Evolutionary conservation across 1,140 invertebrate species (phyloP), one percentile per base, ranked within the genome.

Genomic region (Theocolax elegans): DNA sequence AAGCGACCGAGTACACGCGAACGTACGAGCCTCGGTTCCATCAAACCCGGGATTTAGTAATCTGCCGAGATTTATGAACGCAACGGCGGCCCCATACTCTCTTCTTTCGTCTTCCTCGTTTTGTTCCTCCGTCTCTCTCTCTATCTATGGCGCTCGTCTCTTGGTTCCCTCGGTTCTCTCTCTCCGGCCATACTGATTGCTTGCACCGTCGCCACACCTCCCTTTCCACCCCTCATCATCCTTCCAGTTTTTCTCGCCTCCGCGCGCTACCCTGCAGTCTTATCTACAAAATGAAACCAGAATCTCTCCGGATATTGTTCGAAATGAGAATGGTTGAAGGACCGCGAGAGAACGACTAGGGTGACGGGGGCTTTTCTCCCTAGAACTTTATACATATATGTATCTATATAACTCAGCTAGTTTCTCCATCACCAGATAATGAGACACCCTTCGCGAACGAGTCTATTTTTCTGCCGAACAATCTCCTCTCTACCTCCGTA

Each of bases 1-100:
- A n/a, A 56, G 62, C 64, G 64, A 63, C 60, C 66, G 68, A 44
- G 70, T 48, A 67, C 67, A 54, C 44, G 25, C 35, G 44, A 31
- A 73, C 68, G 71, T 71, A 75, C 72, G 72, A 68, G 73, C 71
- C 64, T 62, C 42, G 51, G 71, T 54, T 21, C 44, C 62, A 74
- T 73, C 84, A 85, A 85, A 85, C 80, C 81, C 76, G 81, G 82
- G 84, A 86, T 86, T 86, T 85, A 84, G 84, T 83, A 85, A 86
- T 86, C 84, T 84, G 74, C 79, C 76, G 80, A 86, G 84, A 86
- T 86, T 86, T 86, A 86, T 86, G 84, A 86, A 84, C 81, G 82
- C 72, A 69, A 75, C 58, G 77, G 75, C 79, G 80, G 78, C 82
- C 80, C 79, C 83, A 81, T 77, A 64, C 59, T 59, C 59, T 42